Evolutionary conservation across 2,113 vertebrate species (phyloP), one percentile per base, ranked within the genome.

Genomic region (Sprattus sprattus): DNA sequence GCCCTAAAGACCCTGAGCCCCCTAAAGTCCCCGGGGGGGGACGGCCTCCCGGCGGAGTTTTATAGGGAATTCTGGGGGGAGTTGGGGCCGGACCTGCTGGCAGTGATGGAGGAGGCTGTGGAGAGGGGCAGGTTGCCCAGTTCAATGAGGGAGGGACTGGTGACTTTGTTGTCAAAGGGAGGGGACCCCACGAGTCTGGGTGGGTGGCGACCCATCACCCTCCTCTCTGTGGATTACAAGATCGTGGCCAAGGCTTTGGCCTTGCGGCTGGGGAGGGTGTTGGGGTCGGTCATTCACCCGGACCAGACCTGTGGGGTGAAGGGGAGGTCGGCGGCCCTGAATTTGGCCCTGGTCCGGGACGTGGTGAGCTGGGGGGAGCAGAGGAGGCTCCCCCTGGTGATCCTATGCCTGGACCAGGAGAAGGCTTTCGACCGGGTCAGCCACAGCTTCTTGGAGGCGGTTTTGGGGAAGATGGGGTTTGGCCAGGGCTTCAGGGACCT

Each of bases 391-490:
- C 67, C 60, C 0, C 46, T 85, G 13, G 84, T 46, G 0, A 4
- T 47, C 4, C n/a, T 85, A 2, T 71, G 60, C 4, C 9, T 87
- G 1, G 22, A 88, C 11, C 84, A 83, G 46, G 84, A 88, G 6
- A 88, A 85, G 5, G 87, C 87, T 0, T 83, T 88, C 4, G 84
- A 83, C 13, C 16, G 54, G 1, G 84, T 83, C 0, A 60, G 45
- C 32, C 84, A 85, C 2, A 0, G 1, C 3, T 88, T 83, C 18
- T n/a, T 85, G 6, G 44, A 50, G 39, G 20, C 13, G 6, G 44
- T 46, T 0, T 15, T 87, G 54, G 22, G 6, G 11, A 20, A 7
- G 0, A 16, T 84, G 16, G 57, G 80, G 9, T 82, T 87, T 82
- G 83, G 83, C n/a, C n/a, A n/a, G n/a, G n/a, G n/a, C n/a, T n/a